Evolutionary conservation across 1,140 invertebrate genomes (phyloP), one percentile per base, ranked within the genome.

Genomic region (Drosophila subobscura): DNA sequence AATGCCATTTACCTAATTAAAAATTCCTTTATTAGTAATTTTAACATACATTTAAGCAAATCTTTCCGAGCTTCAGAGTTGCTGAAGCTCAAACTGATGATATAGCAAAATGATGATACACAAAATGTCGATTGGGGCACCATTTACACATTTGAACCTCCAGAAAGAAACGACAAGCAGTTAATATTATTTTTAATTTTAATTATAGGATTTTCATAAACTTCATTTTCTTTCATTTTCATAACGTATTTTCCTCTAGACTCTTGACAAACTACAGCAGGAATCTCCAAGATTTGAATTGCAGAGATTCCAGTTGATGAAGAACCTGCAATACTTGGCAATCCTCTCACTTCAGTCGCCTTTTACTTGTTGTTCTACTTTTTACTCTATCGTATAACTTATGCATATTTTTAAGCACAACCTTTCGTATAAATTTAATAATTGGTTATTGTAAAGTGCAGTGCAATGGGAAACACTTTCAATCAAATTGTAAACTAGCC

Each of bases 1-100:
- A 84, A 86, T 85, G 44, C 72, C 66, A 75, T 51, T 71, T 59
- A 79, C 41, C 80, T 79, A 79, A 84, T 83, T 83, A 84, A 83
- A 84, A 60, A 42, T 40, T 58, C 71, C 65, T 56, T 55, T 61
- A 59, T 60, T 79, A 75, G 65, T 5, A 12, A 37, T 57, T 84
- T 49, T 59, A 55, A 55, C 72, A 49, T 66, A 57, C 44, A 66
- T 72, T 60, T 64, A 72, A 64, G 42, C 64, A 59, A 66, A 58
- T 79, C 59, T 37, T 33, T 50, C 7, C 1, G 8, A 5, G 22
- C 20, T n/a, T 8, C 45, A 51, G n/a, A 22, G 6, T 51, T 46
- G 14, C n/a, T 49, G 10, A 25, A 25, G 23, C 29, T 25, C 27
- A 1, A 10, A 8, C 33, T 37, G 53, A 41, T 54, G 20, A 53